Evolutionary conservation across 2,797 vertebrate species (phyloP).

Genomic region (Premnoplex brunnescens): DNA sequence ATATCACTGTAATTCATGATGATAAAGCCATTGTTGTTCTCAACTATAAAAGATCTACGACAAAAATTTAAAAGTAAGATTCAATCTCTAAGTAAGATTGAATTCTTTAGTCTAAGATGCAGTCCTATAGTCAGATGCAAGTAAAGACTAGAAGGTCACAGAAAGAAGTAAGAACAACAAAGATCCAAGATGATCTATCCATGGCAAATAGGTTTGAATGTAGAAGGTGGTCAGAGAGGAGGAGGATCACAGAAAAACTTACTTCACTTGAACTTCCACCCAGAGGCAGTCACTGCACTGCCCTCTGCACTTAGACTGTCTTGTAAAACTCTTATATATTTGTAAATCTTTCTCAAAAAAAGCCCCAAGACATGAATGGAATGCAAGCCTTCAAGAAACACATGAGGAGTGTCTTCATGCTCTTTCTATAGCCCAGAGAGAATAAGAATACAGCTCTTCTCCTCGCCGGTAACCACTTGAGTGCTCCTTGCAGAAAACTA

Average conservation of each 20-base stretch:
- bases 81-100: not conserved
- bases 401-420: not conserved
- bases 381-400: not conserved
- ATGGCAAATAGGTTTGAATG: not conserved
- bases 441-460: not conserved
- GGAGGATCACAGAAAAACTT: not conserved
- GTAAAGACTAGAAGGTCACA: not conserved
- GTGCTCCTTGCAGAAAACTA: not conserved
- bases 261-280: not conserved
- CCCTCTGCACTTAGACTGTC: not conserved
- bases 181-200: not conserved
- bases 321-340: not conserved
- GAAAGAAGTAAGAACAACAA: not conserved
- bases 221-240: not conserved
- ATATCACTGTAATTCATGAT: not conserved
- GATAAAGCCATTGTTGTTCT: not conserved
- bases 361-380: not conserved
- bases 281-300: not conserved
- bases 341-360: not conserved
- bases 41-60: not conserved
- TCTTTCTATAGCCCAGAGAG: not conserved
- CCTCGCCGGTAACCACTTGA: not conserved
- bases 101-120: not conserved
- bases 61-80: not conserved
- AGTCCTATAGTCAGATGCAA: not conserved